Conservation (phyloP, 2,888 invertebrate genomes). For the Archaeoteleia sp. region DNA sequence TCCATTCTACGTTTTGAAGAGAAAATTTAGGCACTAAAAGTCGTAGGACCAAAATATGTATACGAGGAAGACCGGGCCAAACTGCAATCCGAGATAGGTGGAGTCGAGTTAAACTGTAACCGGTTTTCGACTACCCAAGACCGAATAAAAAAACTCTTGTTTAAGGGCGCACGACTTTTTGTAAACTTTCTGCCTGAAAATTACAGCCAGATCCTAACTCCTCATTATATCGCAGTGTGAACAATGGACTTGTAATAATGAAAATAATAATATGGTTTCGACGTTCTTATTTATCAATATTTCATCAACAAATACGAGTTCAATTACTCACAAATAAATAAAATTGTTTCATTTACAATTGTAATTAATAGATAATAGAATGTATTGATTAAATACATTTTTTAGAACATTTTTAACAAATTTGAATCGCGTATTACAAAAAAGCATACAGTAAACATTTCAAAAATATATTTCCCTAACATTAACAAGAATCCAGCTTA, state of each 20-base stretch:
- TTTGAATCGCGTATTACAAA: too few species aligned
- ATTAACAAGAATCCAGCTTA: too few species aligned
- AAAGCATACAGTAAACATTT: too few species aligned
- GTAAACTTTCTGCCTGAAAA: conserved; percentile 36
- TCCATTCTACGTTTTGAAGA: background rate
- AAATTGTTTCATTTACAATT: too few species aligned
- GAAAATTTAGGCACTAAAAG: conserved; percentile 23
- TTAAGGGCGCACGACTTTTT: conserved; percentile 43
- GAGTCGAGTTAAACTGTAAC: conserved; percentile 47
- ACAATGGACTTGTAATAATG: conserved; percentile 1
- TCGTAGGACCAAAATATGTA: conserved; percentile 34
- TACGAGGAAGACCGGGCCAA: conserved; percentile 30
- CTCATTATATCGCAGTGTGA: conserved; percentile 6
- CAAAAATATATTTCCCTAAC: too few species aligned
- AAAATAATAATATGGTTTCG: conserved; percentile 9
- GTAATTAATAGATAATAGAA: too few species aligned
- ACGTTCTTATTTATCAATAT: background rate
- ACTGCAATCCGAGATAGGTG: conserved; percentile 45
- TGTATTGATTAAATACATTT: too few species aligned
- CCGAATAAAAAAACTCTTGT: conserved; percentile 37
- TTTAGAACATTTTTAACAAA: too few species aligned
- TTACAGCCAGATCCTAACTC: conserved; percentile 26
- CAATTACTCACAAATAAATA: too few species aligned
- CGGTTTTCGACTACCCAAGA: conserved; percentile 52
- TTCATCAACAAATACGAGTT: background rate